These are phyloP conservation scores for Polylopha cassiicola DNA, from an alignment of 2,888 invertebrate species.

Conservation along the genomic window DNA sequence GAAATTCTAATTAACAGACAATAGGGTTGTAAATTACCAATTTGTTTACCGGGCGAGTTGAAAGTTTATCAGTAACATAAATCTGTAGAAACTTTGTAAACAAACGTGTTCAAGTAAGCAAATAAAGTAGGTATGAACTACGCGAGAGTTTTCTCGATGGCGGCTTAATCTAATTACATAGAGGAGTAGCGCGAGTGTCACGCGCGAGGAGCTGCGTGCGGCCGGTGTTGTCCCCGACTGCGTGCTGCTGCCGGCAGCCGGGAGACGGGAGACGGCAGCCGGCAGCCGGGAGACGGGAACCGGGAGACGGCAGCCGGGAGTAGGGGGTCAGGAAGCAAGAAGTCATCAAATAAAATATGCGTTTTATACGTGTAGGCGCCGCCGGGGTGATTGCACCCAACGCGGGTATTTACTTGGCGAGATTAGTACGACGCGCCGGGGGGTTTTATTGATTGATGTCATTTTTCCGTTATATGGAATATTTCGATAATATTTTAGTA, in stretches of 20 bases:
- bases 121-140: conserved; percentile 13
- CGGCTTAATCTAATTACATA: conserved; percentile 56
- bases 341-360: conserved; percentile 43
- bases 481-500: conserved; percentile 34
- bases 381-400: conserved; percentile 41
- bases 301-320: too few species aligned
- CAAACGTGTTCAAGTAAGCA: conserved; percentile 3
- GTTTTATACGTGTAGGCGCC: conserved; percentile 30
- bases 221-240: conserved; percentile 53
- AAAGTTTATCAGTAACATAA: conserved; percentile 19
- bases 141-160: conserved; percentile 34
- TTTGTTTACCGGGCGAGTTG: conserved; percentile 10
- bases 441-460: conserved; percentile 56
- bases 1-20: conserved; percentile 7
- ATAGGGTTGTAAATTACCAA: conserved; percentile 11
- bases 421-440: conserved; percentile 45
- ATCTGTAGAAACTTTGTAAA: conserved; percentile 11
- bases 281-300: too few species aligned
- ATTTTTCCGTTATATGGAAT: conserved; percentile 37
- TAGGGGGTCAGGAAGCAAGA: conserved; percentile 41
- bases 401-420: conserved; percentile 29
- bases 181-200: conserved; percentile 47
- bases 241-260: too few species aligned
- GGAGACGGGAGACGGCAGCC: too few species aligned
- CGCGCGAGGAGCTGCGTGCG: conserved; percentile 47